Evolutionary conservation across 2,797 vertebrate species (phyloP).

Genomic region (Paratrypauchen microcephalus): DNA sequence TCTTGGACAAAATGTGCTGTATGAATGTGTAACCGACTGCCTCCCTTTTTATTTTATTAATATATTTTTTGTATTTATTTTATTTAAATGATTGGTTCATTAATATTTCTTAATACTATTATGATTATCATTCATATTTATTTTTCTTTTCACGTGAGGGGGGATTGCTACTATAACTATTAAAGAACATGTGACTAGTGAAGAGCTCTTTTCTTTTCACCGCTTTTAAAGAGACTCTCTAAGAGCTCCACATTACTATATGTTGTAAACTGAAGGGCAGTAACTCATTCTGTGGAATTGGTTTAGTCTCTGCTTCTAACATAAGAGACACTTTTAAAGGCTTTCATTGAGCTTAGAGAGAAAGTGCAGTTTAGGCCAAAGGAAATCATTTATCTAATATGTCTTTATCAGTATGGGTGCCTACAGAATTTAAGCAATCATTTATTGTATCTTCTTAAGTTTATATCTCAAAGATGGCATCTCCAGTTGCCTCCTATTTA

Average conservation of each 20-base stretch:
- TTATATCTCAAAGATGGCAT: conserved; percentile 22
- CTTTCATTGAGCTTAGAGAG: conserved; percentile 22
- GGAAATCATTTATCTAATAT: conserved; percentile 44
- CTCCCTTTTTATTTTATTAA: no score
- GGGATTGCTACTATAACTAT: no score
- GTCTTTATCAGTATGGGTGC: conserved; percentile 21
- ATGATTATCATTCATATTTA: no score
- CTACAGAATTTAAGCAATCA: conserved; percentile 1
- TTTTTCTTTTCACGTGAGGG: no score
- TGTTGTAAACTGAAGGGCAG: conserved; percentile 11
- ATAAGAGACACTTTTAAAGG: conserved; percentile 24
- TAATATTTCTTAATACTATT: no score
- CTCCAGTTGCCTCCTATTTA: conserved; percentile 16
- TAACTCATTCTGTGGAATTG: conserved; percentile 41
- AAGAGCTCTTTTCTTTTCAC: conserved; percentile 49
- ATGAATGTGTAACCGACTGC: no score
- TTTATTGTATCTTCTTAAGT: conserved; percentile 12
- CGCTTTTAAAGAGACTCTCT: conserved; percentile 46
- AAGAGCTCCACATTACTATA: conserved; percentile 24
- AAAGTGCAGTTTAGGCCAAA: conserved; percentile 6
- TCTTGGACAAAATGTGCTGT: no score
- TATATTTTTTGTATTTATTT: no score
- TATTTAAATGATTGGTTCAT: no score
- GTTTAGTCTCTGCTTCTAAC: conserved; percentile 37
- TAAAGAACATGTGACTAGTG: conserved; percentile 20